Evolutionary conservation across 2,113 vertebrate genomes (phyloP).

Genomic region (Procavia capensis): DNA sequence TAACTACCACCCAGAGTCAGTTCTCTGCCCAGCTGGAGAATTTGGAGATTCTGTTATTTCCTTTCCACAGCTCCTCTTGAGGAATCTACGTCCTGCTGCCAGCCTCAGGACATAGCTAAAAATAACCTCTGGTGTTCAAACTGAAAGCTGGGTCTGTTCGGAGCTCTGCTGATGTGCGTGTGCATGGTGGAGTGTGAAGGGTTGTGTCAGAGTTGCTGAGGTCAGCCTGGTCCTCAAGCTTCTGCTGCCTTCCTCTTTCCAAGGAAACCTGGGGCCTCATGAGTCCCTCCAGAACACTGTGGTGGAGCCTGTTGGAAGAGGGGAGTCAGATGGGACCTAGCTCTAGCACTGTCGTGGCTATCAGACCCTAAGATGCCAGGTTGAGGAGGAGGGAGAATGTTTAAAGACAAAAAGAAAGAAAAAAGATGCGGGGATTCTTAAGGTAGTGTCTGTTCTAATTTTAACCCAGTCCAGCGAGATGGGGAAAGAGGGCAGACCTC

Average conservation of each 20-base stretch:
- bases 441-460: neutral
- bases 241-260: constrained; percentile 69
- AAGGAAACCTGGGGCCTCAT: constrained; percentile 56
- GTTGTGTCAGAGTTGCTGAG: constrained; percentile 55
- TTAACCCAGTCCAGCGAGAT: neutral
- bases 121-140: constrained; percentile 75
- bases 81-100: constrained; percentile 75
- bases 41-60: constrained; percentile 72
- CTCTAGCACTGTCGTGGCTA: neutral
- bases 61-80: constrained; percentile 69
- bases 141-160: constrained; percentile 12
- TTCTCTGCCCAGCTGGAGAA: constrained; percentile 21
- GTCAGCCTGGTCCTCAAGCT: constrained; percentile 42
- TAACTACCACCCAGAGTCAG: neutral
- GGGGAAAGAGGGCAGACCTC: neutral
- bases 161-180: constrained; percentile 45
- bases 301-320: neutral
- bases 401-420: neutral
- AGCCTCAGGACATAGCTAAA: constrained; percentile 77
- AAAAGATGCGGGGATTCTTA: neutral
- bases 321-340: neutral
- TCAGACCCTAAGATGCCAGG: neutral
- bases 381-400: neutral
- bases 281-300: constrained; percentile 48
- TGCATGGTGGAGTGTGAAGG: constrained; percentile 63